Evolutionary conservation across 2,113 vertebrate genomes (phyloP).

Genomic region (Nanorana parkeri): DNA sequence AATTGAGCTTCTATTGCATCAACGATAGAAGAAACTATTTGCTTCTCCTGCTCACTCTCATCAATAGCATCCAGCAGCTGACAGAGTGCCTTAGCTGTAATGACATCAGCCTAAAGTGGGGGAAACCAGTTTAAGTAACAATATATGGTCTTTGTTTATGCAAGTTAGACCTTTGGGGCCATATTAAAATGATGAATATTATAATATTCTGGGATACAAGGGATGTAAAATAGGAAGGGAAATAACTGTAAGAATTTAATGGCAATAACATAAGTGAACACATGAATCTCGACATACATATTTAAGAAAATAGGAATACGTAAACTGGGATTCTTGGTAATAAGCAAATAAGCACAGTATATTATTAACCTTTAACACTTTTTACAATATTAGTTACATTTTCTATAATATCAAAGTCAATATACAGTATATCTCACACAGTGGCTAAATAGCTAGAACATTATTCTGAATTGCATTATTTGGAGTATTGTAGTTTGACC

Average conservation of each 20-base stretch:
- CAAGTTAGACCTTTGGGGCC: slow-evolving; percentile 24
- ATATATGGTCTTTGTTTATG: slow-evolving; percentile 21
- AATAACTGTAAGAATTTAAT: slow-evolving; percentile 12
- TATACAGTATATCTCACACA: too few species aligned
- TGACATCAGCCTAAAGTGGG: not conserved
- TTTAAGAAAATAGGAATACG: not conserved
- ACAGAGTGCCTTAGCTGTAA: slow-evolving; percentile 11
- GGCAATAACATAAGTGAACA: slow-evolving; percentile 19
- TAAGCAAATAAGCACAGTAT: not conserved
- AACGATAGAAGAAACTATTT: slow-evolving; percentile 50
- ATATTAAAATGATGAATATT: slow-evolving; percentile 46
- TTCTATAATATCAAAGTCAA: too few species aligned
- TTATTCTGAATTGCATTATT: too few species aligned
- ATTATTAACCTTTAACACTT: slow-evolving; percentile 2
- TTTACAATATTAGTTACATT: too few species aligned
- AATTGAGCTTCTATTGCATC: slow-evolving; percentile 41
- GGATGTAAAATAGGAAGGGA: not conserved
- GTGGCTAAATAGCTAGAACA: too few species aligned
- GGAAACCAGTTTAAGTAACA: slow-evolving; percentile 30
- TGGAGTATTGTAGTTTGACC: too few species aligned
- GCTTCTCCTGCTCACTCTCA: slow-evolving; percentile 28
- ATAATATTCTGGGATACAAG: slow-evolving; percentile 16
- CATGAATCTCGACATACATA: not conserved
- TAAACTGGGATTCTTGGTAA: slow-evolving; percentile 4
- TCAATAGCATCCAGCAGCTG: slow-evolving; percentile 38